phyloP scores from a whole-genome alignment of 2,797 vertebrate species.

The Hephaestus fuliginosus region DNA sequence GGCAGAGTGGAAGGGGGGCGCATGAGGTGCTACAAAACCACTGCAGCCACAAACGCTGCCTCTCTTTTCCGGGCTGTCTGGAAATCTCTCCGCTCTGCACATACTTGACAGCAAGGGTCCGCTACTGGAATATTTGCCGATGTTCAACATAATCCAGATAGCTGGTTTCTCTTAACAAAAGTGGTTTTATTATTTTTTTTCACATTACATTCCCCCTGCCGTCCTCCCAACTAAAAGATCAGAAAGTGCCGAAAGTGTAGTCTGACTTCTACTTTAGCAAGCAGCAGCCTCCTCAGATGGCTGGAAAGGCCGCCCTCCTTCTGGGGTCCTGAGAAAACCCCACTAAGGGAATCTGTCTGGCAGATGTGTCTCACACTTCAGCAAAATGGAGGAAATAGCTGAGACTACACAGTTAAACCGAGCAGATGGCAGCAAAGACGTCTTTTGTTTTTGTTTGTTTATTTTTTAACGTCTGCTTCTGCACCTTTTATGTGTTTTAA shows the following conservation, averaged over 20 bases:
- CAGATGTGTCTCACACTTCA: slow-evolving; percentile 70
- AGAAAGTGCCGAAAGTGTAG: slow-evolving; percentile 29
- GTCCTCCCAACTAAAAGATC: slow-evolving; percentile 22
- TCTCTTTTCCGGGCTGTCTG: slow-evolving; percentile 55
- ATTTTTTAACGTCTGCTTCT: background rate
- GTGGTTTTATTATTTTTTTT: slow-evolving; percentile 13
- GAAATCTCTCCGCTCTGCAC: slow-evolving; percentile 46
- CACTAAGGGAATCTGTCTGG: slow-evolving; percentile 65
- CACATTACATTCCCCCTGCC: background rate
- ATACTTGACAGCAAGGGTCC: slow-evolving; percentile 11
- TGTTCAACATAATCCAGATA: slow-evolving; percentile 41
- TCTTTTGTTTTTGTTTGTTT: slow-evolving; percentile 8
- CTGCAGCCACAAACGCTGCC: slow-evolving; percentile 52
- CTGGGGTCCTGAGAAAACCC: slow-evolving; percentile 57
- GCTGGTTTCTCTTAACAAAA: slow-evolving; percentile 23
- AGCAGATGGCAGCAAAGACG: slow-evolving; percentile 34
- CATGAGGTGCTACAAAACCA: slow-evolving; percentile 57
- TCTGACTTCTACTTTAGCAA: slow-evolving; percentile 29
- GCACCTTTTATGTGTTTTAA: slow-evolving; percentile 37
- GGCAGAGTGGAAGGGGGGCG: slow-evolving; percentile 26
- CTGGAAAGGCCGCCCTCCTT: slow-evolving; percentile 33
- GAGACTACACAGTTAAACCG: slow-evolving; percentile 35
- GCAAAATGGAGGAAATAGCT: slow-evolving; percentile 73
- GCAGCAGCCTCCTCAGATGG: slow-evolving; percentile 23
- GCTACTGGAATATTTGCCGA: slow-evolving; percentile 44